These are phyloP conservation scores for Odobenus rosmarus DNA, from an alignment of 2,113 vertebrate genomes.

Conservation along the genomic window DNA sequence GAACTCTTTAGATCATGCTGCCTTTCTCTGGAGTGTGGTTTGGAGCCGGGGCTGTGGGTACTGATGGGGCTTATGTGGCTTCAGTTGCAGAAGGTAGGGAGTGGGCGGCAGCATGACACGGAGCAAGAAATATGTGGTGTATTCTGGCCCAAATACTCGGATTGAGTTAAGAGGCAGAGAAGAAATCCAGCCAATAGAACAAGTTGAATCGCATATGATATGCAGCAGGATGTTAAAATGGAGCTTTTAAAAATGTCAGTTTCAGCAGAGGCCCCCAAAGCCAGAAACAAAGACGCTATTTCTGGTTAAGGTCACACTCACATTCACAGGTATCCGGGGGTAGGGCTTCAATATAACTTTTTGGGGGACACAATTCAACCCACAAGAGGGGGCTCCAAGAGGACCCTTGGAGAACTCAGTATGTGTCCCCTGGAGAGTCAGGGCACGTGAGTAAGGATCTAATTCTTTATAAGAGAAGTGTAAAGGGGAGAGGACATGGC, in stretches of 20 bases:
- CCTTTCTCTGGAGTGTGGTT: not conserved
- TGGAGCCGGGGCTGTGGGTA: not conserved
- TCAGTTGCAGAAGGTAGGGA: not conserved
- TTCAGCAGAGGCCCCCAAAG: not conserved
- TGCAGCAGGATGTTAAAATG: not conserved
- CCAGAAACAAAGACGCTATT: not conserved
- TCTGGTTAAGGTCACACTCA: not conserved
- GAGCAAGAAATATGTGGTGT: not conserved
- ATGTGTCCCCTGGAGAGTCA: not conserved
- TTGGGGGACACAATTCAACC: not conserved
- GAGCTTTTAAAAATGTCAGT: not conserved
- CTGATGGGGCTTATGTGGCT: not conserved
- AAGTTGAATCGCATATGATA: not conserved
- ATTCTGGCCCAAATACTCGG: not conserved
- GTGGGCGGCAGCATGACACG: not conserved
- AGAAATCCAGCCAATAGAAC: not conserved
- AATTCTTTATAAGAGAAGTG: not conserved
- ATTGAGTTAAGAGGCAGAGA: not conserved
- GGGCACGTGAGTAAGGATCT: not conserved
- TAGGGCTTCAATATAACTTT: not conserved
- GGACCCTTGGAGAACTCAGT: not conserved
- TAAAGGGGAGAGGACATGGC: not conserved
- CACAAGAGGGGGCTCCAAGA: not conserved
- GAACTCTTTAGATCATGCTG: not conserved
- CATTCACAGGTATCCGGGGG: not conserved